Base-by-base conservation (phyloP, 1,140 invertebrate genomes). In the Drosophila elegans region DNA sequence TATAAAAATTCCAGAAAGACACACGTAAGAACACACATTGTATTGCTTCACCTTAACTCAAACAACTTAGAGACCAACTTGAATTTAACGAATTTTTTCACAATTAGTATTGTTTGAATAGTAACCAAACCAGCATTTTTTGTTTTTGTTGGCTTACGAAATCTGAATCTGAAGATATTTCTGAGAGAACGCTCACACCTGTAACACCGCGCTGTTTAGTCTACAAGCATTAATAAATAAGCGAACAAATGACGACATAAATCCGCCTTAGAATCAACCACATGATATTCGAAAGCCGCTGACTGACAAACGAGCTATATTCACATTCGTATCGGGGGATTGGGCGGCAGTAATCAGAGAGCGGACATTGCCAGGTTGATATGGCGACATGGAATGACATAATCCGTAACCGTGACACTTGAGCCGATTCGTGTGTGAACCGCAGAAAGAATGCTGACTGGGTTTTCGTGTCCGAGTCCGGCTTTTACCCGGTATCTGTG, bases 321-420 rank as follows among this genome's bases (percentile, higher is more conserved):
- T 3, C 3, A 38, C 36, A 11, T 38, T 6, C 2, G 21, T 41
- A 38, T 36, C 13, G 48, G n/a, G 53, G 16, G 25, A 41, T 12
- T 27, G 36, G n/a, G 56, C 10, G 39, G 54, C 16, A 57, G 67
- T 57, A 71, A 74, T 51, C 10, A 11, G 60, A 46, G 60, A 74
- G 38, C 45, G 44, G 59, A 38, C 44, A 52, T 45, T 44, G 67
- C 16, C 56, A 16, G 48, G 48, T 49, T 38, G 44, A 73, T 25
- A 64, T 45, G 78, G 78, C 45, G 49, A 74, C 52, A 46, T 44
- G 60, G 32, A 75, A 61, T 85, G 82, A 85, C 78, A 86, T 85
- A 85, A 85, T 85, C 83, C 74, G 64, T 49, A 66, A 59, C 63
- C 83, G 83, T 82, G 82, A 85, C 78, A 85, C 74, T 78, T 75